Percentiles rank a stretch among this genome's conserved stretches.
Conservation (phyloP, 2,888 invertebrate genomes). For the Cremastobaeus sp. region DNA sequence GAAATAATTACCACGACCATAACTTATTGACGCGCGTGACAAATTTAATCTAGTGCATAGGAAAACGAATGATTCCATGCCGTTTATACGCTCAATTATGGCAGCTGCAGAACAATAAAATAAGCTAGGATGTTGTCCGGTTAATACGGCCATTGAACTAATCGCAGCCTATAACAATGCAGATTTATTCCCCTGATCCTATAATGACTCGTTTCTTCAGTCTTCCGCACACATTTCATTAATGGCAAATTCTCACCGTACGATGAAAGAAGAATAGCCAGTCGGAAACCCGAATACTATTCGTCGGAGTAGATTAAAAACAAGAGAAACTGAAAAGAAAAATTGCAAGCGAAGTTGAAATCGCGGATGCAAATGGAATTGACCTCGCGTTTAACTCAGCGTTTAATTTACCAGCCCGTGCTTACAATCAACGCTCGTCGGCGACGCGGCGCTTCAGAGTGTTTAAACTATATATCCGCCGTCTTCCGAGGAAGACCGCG, state of each 20-base stretch:
- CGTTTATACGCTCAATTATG: too few species aligned
- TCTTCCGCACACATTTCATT: too few species aligned
- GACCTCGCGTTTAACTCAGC: slow-evolving; percentile 13
- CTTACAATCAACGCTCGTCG: slow-evolving; percentile 18
- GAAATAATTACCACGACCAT: too few species aligned
- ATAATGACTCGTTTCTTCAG: too few species aligned
- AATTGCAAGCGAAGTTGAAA: neutral
- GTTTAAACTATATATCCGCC: slow-evolving; percentile 18
- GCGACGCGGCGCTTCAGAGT: slow-evolving; percentile 3
- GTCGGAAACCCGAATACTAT: slow-evolving; percentile 15
- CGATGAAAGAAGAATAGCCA: slow-evolving; percentile 28
- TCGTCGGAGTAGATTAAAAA: neutral
- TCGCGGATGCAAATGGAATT: slow-evolving; percentile 21
- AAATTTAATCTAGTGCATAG: too few species aligned
- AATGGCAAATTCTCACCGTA: neutral
- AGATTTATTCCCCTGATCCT: too few species aligned
- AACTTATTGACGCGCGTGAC: too few species aligned
- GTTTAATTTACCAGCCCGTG: slow-evolving; percentile 15
- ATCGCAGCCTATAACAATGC: too few species aligned
- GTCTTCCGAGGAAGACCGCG: slow-evolving; percentile 16
- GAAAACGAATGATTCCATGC: too few species aligned
- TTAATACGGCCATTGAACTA: too few species aligned
- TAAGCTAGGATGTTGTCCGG: too few species aligned
- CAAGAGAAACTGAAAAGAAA: neutral
- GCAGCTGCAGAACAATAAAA: too few species aligned